phyloP scores from a whole-genome alignment of 2,113 vertebrate genomes.

The Crotalus tigris region DNA sequence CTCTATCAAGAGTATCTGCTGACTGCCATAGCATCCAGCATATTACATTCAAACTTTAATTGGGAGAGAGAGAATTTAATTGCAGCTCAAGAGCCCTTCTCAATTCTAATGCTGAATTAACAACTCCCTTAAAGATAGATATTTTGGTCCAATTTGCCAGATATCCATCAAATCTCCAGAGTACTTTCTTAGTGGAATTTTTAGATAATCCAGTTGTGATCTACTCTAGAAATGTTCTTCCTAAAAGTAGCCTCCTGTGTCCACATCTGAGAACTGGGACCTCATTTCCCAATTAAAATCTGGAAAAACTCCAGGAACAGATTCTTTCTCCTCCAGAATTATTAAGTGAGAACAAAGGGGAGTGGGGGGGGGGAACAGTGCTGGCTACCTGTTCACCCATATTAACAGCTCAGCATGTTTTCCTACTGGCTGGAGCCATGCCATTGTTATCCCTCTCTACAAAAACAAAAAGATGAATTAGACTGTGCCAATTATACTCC shows the following conservation, averaged over 20 bases:
- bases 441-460: neutral
- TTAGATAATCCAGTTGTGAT: neutral
- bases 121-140: neutral
- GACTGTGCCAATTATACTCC: neutral
- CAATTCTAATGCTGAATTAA: neutral
- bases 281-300: neutral
- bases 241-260: neutral
- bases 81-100: neutral
- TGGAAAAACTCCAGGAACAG: neutral
- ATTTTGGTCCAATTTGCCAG: neutral
- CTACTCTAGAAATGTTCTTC: neutral
- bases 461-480: neutral
- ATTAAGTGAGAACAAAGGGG: neutral
- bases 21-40: neutral
- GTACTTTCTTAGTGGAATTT: neutral
- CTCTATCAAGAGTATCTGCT: neutral
- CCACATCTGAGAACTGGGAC: neutral
- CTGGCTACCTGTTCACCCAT: neutral
- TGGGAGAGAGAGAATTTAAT: neutral
- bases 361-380: neutral
- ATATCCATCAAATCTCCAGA: neutral
- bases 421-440: neutral
- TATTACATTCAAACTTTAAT: neutral
- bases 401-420: neutral
- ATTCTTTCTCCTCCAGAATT: neutral